phyloP scores from a whole-genome alignment of 2,113 vertebrate species.

The Dipodomys spectabilis region DNA sequence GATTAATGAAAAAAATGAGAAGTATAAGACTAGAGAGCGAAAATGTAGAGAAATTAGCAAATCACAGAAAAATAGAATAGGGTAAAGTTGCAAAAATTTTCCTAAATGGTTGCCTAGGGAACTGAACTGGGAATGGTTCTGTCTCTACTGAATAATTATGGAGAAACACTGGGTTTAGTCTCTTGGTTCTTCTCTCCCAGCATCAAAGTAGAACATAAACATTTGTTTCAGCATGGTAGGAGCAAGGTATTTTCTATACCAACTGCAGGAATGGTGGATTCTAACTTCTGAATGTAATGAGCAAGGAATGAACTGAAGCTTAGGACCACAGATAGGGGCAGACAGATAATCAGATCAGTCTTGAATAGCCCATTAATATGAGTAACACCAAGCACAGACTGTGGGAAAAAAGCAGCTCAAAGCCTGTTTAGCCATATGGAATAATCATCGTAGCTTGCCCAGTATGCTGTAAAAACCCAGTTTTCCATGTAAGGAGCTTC shows the following conservation, averaged over 20 bases:
- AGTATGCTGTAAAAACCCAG: background rate
- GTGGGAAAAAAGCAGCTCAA: background rate
- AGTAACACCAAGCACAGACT: background rate
- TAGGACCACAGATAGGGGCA: background rate
- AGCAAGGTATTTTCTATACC: background rate
- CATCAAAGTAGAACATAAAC: background rate
- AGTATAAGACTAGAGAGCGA: background rate
- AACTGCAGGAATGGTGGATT: background rate
- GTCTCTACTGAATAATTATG: background rate
- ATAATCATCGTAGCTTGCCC: background rate
- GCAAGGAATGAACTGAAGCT: background rate
- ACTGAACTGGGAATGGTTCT: background rate
- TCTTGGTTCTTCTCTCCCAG: background rate
- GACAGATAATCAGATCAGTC: background rate
- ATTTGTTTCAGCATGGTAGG: background rate
- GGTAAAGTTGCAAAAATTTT: conserved; percentile 1
- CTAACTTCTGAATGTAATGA: background rate
- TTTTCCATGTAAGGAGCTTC: conserved; percentile 29
- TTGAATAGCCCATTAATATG: background rate
- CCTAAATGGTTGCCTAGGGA: conserved; percentile 29
- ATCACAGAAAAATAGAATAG: conserved; percentile 3
- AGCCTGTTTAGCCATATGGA: background rate
- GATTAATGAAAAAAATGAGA: background rate
- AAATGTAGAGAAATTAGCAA: background rate
- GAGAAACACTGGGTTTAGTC: background rate